phyloP scores from a whole-genome alignment of 2,797 vertebrate genomes.

The Clamator glandarius region DNA sequence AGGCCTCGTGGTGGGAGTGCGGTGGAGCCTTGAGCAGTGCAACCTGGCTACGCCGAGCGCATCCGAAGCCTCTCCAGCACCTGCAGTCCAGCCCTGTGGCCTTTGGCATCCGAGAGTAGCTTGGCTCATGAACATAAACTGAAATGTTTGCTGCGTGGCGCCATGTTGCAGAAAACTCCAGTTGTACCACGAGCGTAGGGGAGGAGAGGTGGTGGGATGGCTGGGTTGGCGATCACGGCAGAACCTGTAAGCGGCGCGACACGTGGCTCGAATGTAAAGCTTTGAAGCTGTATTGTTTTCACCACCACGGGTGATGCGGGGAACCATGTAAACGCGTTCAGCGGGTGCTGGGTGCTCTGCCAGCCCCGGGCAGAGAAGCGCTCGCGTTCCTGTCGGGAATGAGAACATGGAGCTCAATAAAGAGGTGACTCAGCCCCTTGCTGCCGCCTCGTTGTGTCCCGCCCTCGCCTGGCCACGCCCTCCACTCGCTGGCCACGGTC shows the following conservation, averaged over 20 bases:
- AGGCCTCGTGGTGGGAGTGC: not conserved
- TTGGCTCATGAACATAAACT: not conserved
- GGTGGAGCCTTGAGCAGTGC: not conserved
- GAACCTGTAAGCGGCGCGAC: no score
- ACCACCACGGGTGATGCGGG: not conserved
- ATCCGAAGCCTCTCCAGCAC: not conserved
- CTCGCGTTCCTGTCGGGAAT: no score
- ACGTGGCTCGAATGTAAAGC: no score
- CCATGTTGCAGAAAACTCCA: not conserved
- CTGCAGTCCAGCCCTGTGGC: not conserved
- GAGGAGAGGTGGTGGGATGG: no score
- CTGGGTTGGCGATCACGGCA: no score
- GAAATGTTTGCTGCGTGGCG: not conserved
- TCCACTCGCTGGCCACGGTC: no score
- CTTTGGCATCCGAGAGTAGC: not conserved
- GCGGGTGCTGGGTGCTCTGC: no score
- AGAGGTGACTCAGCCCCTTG: no score
- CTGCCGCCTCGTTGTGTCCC: no score
- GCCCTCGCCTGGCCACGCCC: no score
- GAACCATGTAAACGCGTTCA: not conserved
- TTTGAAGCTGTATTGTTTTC: not conserved
- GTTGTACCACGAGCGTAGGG: not conserved
- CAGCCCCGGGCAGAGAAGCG: no score
- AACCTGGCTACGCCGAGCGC: fast-evolving
- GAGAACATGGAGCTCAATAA: no score